Conservation (phyloP, 2,797 vertebrate genomes). For the Zalophus californianus region DNA sequence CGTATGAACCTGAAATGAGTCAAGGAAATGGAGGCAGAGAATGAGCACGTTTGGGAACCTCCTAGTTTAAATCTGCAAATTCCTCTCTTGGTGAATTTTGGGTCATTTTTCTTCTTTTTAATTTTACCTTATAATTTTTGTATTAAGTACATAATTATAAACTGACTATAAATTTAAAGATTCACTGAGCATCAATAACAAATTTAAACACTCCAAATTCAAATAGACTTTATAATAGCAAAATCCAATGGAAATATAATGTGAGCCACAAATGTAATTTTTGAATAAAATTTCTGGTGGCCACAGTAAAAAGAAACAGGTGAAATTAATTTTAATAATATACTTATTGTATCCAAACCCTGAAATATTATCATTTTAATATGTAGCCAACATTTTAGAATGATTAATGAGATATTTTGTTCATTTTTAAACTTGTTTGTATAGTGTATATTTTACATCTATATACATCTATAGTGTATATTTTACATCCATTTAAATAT, state of each 20-base stretch:
- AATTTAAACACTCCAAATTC: background rate
- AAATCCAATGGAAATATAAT: background rate
- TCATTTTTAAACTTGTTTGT: background rate
- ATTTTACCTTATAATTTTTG: background rate
- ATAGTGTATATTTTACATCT: background rate
- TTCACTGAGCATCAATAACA: background rate
- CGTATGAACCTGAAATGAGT: background rate
- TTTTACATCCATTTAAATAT: background rate
- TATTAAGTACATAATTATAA: background rate
- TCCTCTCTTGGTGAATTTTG: background rate
- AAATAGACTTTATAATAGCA: background rate
- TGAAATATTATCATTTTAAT: constrained; percentile 9
- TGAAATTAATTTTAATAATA: background rate
- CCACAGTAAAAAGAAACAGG: background rate
- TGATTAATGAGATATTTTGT: background rate
- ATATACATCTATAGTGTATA: background rate
- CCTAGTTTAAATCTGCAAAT: background rate
- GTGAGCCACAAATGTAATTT: background rate
- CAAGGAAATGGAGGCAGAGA: background rate
- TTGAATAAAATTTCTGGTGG: background rate
- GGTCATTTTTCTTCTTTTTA: background rate
- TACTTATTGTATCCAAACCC: background rate
- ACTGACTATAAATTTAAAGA: background rate
- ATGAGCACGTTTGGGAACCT: background rate
- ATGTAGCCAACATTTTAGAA: background rate